Evolutionary conservation across 2,888 invertebrate genomes (phyloP), one percentile per base, ranked within the genome.

Genomic region (Oscheius onirici): DNA sequence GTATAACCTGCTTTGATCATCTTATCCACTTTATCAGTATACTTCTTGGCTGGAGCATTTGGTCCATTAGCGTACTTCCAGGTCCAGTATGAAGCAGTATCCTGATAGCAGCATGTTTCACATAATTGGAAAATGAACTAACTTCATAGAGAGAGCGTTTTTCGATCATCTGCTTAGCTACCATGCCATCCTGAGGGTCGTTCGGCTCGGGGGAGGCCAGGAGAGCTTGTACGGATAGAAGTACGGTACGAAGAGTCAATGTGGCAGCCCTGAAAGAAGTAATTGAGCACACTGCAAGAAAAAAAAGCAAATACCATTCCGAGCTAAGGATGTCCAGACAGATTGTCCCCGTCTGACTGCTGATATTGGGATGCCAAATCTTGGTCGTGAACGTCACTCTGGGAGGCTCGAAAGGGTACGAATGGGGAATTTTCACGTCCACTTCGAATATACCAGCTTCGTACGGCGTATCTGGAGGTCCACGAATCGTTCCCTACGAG

Each of bases 301-400:
- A n/a, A 17, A n/a, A n/a, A 34, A 15, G 17, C 46, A 43, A 72
- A 17, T 77, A 89, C 90, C 90, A 91, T 78, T 91, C 90, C 79
- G 90, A 90, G 91, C 97, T 97, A 71, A 99, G 91, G 87, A 99
- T 97, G 89, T 99, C 99, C 89, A 99, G 91, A 89, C 99, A 99
- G 87, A 99, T 97, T 61, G 95, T 96, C 44, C 91, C 91, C 0
- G 99, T 99, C 17, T 95, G 97, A 20, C 97, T 97, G 63, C 97
- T 97, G 87, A 99, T 96, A 90, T 99, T 99, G 68, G 99, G 99
- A 90, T 99, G 99, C 99, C 99, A 99, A 88, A 99, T 95, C 90
- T 93, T 95, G 76, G 97, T 99, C 82, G 93, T 91, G 90, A 99
- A 99, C 81, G 94, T 92, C 91, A 96, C 97, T 92, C 96, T 97